Evolutionary conservation across 2,797 vertebrate species (phyloP).

Genomic region (Lemur catta): DNA sequence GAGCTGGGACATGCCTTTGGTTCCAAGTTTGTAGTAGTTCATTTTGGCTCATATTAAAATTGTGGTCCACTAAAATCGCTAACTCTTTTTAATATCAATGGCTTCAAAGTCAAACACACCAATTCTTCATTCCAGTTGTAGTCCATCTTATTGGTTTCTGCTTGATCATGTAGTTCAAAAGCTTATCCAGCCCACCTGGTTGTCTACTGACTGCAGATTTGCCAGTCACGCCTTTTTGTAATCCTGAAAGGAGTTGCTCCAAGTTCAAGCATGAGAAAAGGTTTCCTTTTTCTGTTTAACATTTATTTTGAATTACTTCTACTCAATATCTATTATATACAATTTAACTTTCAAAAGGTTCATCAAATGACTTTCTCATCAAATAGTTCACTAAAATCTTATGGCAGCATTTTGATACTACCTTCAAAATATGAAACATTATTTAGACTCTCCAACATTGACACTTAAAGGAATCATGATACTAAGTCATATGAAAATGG

Average conservation of each 20-base stretch:
- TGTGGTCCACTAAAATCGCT: background rate
- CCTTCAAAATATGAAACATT: background rate
- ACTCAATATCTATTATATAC: background rate
- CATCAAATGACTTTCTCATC: background rate
- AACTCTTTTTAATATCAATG: background rate
- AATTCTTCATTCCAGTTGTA: background rate
- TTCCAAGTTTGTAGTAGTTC: background rate
- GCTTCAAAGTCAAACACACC: background rate
- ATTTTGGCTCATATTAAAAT: constrained; percentile 1
- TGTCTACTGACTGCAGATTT: background rate
- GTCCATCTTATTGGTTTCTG: constrained; percentile 15
- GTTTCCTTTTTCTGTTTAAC: background rate
- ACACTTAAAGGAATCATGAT: background rate
- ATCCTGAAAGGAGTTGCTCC: background rate
- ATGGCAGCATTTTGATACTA: background rate
- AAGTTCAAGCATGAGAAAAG: background rate
- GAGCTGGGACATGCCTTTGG: background rate
- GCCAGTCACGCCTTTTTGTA: background rate
- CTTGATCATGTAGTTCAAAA: background rate
- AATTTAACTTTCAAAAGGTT: background rate
- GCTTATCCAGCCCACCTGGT: background rate
- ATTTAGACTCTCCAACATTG: background rate
- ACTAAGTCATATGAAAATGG: background rate
- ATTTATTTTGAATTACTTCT: background rate
- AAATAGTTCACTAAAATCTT: background rate